Conservation (phyloP, 2,797 vertebrate species). For the Urocyon cinereoargenteus region DNA sequence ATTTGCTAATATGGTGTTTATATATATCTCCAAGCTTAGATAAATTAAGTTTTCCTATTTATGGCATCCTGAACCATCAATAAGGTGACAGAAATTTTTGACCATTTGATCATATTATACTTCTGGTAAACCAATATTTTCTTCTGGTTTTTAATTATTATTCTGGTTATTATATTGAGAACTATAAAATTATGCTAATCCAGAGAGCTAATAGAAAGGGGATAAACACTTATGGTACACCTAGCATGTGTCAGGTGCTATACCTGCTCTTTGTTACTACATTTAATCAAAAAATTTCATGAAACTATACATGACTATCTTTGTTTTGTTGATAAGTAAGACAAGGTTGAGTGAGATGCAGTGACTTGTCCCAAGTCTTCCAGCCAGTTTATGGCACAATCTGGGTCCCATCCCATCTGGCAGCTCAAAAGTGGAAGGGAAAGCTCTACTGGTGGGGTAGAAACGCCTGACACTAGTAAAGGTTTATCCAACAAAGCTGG, state of each 20-base stretch:
- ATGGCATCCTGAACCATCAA: not conserved
- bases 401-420: conserved; percentile 29
- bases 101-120: not conserved
- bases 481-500: not conserved
- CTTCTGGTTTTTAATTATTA: conserved; percentile 27
- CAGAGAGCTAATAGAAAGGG: conserved; percentile 6
- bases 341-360: not conserved
- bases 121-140: conserved; percentile 29
- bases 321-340: not conserved
- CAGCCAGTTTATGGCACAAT: conserved; percentile 5
- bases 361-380: not conserved
- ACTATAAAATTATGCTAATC: not conserved
- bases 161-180: not conserved
- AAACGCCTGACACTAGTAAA: not conserved
- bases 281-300: not conserved
- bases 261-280: not conserved
- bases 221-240: not conserved
- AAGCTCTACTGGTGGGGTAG: not conserved
- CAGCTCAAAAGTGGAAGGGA: not conserved
- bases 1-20: not conserved
- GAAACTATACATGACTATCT: not conserved
- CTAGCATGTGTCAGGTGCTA: not conserved
- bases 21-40: conserved; percentile 26
- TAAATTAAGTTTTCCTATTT: conserved; percentile 13
- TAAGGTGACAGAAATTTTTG: conserved; percentile 48